Evolutionary conservation across 1,140 invertebrate genomes (phyloP).

Genomic region (Megalopta genalis): DNA sequence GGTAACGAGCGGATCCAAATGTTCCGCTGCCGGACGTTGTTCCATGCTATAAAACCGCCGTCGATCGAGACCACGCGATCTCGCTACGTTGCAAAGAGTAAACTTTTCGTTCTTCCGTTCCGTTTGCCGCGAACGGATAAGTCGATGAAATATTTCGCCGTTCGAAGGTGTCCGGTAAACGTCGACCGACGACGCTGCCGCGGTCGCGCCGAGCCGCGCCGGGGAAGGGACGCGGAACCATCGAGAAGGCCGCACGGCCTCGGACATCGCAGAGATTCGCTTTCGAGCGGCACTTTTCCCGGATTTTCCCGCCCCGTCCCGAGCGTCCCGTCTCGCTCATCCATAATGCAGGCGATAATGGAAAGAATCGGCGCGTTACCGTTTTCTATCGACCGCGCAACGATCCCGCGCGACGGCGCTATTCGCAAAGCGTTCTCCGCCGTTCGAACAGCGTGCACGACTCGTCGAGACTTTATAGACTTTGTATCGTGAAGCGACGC

Average conservation of each 20-base stretch:
- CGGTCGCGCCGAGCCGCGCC: too few relatives aligned
- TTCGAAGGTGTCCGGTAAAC: too few relatives aligned
- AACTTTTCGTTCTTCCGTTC: too few relatives aligned
- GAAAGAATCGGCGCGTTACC: neutral
- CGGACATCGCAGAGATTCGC: neutral
- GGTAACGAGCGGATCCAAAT: too few relatives aligned
- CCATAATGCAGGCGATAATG: neutral
- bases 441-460: neutral
- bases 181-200: too few relatives aligned
- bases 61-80: too few relatives aligned
- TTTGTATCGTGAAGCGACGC: neutral
- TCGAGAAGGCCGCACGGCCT: neutral
- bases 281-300: neutral
- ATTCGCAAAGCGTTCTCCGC: neutral
- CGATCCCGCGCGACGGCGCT: neutral
- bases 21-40: too few relatives aligned
- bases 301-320: neutral
- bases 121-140: too few relatives aligned
- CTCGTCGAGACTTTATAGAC: neutral
- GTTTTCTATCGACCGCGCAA: constrained; percentile 5
- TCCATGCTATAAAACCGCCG: too few relatives aligned
- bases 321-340: neutral
- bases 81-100: too few relatives aligned
- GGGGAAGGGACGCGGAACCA: too few relatives aligned
- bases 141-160: too few relatives aligned